phyloP scores from a whole-genome alignment of 2,888 invertebrate genomes.

The Blastobasis lacticolella region DNA sequence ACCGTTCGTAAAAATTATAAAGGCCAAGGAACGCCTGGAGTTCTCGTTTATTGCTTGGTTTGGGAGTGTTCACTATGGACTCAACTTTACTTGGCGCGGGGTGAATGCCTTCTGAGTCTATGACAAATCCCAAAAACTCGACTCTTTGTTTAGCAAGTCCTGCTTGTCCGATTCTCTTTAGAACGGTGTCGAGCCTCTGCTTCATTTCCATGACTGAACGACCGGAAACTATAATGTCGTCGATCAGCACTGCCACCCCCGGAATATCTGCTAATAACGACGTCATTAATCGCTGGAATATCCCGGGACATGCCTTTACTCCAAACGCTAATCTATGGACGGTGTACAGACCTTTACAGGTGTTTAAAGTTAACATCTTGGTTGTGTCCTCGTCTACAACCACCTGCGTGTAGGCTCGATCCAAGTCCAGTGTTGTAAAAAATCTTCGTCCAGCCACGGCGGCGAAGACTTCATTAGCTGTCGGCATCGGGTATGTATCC shows the following conservation, averaged over 20 bases:
- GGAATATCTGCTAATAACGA: conserved; percentile 12
- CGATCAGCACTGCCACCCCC: conserved; percentile 17
- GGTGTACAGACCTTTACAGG: conserved; percentile 16
- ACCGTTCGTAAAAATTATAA: conserved; percentile 20
- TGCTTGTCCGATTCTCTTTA: neutral
- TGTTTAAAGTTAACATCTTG: conserved; percentile 19
- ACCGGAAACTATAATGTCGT: conserved; percentile 19
- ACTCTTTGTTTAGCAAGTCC: conserved; percentile 1
- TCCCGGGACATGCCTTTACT: conserved; percentile 15
- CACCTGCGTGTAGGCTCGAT: conserved; percentile 17
- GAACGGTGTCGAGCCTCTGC: neutral
- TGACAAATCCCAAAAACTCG: conserved; percentile 5
- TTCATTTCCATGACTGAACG: neutral
- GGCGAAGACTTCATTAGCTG: conserved; percentile 16
- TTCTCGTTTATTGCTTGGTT: conserved; percentile 11
- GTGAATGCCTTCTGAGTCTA: conserved; percentile 6
- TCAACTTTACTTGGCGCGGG: conserved; percentile 5
- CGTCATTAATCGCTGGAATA: conserved; percentile 18
- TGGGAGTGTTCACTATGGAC: no score
- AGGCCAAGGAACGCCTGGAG: conserved; percentile 18
- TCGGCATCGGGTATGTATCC: conserved; percentile 18
- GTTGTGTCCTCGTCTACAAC: conserved; percentile 12
- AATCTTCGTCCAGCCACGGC: conserved; percentile 12
- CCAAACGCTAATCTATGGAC: conserved; percentile 14
- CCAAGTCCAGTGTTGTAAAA: conserved; percentile 15